Conservation (phyloP, 2,888 invertebrate genomes). For the Dasysyrphus albostriatus region DNA sequence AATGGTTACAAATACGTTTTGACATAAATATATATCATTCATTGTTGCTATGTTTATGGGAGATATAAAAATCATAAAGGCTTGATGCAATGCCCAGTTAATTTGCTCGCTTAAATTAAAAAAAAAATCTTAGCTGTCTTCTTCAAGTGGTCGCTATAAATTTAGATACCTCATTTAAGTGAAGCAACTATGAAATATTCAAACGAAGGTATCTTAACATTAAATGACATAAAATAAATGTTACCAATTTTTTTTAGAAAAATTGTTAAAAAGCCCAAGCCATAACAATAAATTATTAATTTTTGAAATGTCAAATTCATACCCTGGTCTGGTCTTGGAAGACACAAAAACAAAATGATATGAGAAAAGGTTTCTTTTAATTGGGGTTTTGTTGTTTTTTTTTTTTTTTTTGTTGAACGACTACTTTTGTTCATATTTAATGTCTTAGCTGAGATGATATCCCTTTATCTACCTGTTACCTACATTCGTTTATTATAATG, state of each 20-base stretch:
- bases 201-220: not conserved
- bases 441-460: not conserved
- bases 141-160: not conserved
- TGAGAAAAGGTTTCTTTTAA: slow-evolving; percentile 46
- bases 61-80: slow-evolving; percentile 26
- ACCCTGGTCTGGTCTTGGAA: slow-evolving; percentile 4
- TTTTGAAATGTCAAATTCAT: slow-evolving; percentile 48
- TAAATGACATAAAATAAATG: slow-evolving; percentile 8
- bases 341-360: slow-evolving; percentile 33
- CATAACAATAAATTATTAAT: slow-evolving; percentile 60
- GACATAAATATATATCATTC: not conserved
- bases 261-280: slow-evolving; percentile 13
- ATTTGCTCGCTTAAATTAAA: slow-evolving; percentile 6
- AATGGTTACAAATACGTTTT: not conserved
- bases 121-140: not conserved
- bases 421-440: slow-evolving; percentile 2
- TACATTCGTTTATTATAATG: not conserved
- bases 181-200: not conserved
- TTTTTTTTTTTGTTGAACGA: slow-evolving; percentile 23
- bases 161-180: not conserved
- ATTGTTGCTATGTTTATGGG: not conserved
- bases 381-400: slow-evolving; percentile 52
- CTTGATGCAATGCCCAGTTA: not conserved
- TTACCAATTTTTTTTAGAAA: not conserved
- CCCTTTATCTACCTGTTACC: slow-evolving; percentile 20